phyloP scores from a whole-genome alignment of 2,113 vertebrate genomes.

The Oryctolagus cuniculus region DNA sequence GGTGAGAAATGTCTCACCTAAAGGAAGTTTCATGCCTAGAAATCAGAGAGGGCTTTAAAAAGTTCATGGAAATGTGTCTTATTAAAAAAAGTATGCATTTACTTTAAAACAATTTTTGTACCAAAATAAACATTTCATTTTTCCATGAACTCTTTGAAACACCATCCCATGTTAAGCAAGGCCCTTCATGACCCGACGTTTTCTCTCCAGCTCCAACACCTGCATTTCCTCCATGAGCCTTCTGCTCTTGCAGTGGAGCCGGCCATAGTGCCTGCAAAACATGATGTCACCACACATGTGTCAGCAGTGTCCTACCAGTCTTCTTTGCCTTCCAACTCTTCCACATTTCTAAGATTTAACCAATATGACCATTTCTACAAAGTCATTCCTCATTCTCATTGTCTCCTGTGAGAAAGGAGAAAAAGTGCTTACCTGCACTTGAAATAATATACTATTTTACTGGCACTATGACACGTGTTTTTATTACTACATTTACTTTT shows the following conservation, averaged over 20 bases:
- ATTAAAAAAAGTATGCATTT: too few species aligned
- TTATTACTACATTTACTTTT: background rate
- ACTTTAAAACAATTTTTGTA: too few species aligned
- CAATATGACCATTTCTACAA: background rate
- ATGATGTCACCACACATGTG: background rate
- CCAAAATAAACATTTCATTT: too few species aligned
- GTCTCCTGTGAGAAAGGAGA: constrained; percentile 31
- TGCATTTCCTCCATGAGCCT: background rate
- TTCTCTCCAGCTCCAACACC: background rate
- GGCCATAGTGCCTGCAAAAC: background rate
- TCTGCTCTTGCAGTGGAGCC: background rate
- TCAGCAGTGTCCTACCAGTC: background rate
- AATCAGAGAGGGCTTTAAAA: background rate
- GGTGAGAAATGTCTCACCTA: background rate
- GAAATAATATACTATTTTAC: background rate
- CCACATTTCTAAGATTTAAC: background rate
- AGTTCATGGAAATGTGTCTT: too few species aligned
- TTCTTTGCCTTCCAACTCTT: background rate
- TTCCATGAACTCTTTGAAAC: too few species aligned
- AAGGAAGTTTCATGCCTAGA: background rate
- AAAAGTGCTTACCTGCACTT: background rate
- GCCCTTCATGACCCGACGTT: background rate
- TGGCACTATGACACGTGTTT: background rate
- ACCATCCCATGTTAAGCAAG: background rate
- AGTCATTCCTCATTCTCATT: background rate